Evolutionary conservation across 2,797 vertebrate genomes (phyloP).

Genomic region (Myripristis murdjan): DNA sequence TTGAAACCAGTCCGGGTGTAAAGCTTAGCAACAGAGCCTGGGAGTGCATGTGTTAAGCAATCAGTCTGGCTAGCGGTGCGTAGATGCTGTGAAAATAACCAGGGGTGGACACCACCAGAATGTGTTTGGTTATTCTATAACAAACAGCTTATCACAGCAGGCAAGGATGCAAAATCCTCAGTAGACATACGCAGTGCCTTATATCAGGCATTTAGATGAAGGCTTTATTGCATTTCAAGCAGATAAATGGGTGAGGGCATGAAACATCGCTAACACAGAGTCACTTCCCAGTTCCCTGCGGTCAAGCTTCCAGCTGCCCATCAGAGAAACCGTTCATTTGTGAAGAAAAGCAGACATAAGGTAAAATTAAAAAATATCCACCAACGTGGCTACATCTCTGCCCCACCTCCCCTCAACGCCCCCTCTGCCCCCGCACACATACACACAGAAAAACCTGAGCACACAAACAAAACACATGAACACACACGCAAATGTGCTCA

Average conservation of each 20-base stretch:
- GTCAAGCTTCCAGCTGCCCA: not conserved
- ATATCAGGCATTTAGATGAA: not conserved
- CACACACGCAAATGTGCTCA: conserved; percentile 31
- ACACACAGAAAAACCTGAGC: conserved; percentile 25
- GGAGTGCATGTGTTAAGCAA: conserved; percentile 14
- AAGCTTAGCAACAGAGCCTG: conserved; percentile 17
- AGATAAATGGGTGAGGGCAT: conserved; percentile 4
- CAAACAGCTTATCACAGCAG: conserved; percentile 10
- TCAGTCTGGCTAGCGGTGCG: not conserved
- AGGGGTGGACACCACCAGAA: too few relatives aligned
- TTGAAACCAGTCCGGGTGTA: not conserved
- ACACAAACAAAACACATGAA: not conserved
- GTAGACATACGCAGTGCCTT: not conserved
- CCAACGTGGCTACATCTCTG: not conserved
- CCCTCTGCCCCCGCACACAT: not conserved
- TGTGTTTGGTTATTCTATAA: too few relatives aligned
- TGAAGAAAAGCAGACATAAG: conserved; percentile 23
- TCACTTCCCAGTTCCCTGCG: not conserved
- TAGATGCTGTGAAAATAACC: too few relatives aligned
- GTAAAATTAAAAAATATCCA: conserved; percentile 19
- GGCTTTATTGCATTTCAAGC: conserved; percentile 5
- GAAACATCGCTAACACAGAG: not conserved
- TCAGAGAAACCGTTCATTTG: conserved; percentile 4
- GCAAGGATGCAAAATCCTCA: conserved; percentile 13
- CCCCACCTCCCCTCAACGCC: conserved; percentile 16